Evolutionary conservation across 2,888 invertebrate genomes (phyloP).

Genomic region (Neria commutata): DNA sequence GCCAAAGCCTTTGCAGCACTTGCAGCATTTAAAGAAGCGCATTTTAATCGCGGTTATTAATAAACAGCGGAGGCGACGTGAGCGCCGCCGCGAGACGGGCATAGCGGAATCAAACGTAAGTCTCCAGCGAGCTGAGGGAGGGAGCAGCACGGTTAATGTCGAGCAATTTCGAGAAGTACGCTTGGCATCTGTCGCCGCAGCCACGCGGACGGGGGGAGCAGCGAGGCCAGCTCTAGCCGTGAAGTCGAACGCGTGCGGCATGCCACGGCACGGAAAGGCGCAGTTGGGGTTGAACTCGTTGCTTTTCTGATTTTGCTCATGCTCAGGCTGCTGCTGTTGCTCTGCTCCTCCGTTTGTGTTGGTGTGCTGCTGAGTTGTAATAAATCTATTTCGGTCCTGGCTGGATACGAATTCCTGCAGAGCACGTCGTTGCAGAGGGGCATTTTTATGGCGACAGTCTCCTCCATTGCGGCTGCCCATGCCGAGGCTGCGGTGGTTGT

Average conservation of each 20-base stretch:
- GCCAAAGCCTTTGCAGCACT: conserved; percentile 25
- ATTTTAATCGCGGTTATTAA: conserved; percentile 7
- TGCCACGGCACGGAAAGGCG: conserved; percentile 24
- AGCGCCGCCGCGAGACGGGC: background rate
- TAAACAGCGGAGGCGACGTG: background rate
- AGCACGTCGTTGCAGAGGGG: conserved; percentile 20
- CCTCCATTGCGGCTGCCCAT: too few relatives aligned
- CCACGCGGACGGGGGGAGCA: background rate
- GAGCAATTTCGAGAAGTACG: conserved; percentile 11
- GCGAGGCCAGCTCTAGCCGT: conserved; percentile 7
- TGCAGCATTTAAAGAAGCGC: background rate
- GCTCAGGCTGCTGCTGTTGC: conserved; percentile 18
- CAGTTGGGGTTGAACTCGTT: conserved; percentile 12
- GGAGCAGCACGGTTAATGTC: background rate
- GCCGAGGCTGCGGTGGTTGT: conserved; percentile 17
- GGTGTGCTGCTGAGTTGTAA: conserved; percentile 32
- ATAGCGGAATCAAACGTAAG: background rate
- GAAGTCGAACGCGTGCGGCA: conserved; percentile 9
- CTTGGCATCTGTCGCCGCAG: conserved; percentile 18
- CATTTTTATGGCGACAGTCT: conserved; percentile 22
- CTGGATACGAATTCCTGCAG: conserved; percentile 34
- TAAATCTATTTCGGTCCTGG: conserved; percentile 41
- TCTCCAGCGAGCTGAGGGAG: background rate
- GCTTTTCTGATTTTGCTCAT: background rate
- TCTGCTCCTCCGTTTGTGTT: conserved; percentile 21